Conservation (phyloP, 2,797 vertebrate species). For the Pipistrellus pygmaeus region DNA sequence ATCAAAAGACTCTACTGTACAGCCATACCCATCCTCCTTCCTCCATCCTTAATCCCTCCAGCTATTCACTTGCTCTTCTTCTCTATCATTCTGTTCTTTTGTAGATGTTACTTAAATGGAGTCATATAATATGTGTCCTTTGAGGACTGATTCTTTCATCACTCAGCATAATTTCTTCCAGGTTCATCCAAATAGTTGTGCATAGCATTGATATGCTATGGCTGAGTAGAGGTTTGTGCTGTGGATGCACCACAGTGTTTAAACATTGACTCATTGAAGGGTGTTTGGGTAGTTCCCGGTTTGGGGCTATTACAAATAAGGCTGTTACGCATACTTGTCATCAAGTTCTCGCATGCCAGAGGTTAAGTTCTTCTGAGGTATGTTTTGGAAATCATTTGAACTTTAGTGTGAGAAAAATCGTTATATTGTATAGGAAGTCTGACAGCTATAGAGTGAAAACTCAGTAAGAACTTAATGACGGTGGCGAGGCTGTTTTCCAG, state of each 20-base stretch:
- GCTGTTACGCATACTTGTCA: neutral
- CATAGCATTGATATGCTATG: neutral
- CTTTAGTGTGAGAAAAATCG: neutral
- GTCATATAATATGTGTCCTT: neutral
- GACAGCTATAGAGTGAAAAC: neutral
- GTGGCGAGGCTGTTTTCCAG: neutral
- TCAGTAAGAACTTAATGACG: neutral
- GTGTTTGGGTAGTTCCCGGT: neutral
- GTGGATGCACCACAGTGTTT: neutral
- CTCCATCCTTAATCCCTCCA: neutral
- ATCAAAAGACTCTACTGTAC: neutral
- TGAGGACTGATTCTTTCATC: neutral
- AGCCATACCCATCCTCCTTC: neutral
- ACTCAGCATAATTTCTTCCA: neutral
- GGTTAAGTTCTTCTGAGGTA: neutral
- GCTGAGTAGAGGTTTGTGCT: neutral
- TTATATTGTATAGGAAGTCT: neutral
- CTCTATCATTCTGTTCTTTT: neutral
- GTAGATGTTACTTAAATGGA: neutral
- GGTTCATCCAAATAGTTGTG: neutral
- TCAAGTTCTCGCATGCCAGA: neutral
- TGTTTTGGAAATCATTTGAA: conserved; percentile 36
- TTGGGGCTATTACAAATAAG: neutral
- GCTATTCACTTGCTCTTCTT: neutral
- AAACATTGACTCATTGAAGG: neutral